phyloP scores from a whole-genome alignment of 2,888 invertebrate genomes.

The Leptarthrus brevirostris region DNA sequence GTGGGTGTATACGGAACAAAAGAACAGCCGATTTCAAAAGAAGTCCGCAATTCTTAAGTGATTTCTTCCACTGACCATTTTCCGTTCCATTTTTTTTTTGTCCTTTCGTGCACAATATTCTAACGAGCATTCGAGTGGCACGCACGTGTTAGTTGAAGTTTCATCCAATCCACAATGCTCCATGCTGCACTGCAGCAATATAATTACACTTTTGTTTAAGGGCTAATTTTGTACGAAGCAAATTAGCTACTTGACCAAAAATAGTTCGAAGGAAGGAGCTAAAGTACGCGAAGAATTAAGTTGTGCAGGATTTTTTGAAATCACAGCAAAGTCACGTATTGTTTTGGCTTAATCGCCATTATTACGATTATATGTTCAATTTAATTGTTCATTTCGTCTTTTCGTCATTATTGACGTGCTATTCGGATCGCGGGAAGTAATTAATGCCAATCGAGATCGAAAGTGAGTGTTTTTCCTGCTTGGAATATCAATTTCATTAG shows the following conservation, averaged over 20 bases:
- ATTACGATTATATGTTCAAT: constrained; percentile 10
- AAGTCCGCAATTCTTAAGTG: not conserved
- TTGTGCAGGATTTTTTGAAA: constrained; percentile 19
- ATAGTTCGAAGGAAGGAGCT: not conserved
- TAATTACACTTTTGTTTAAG: not conserved
- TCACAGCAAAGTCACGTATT: constrained; percentile 47
- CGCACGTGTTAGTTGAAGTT: constrained; percentile 6
- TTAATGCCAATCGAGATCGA: too few species aligned
- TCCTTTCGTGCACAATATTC: constrained; percentile 1
- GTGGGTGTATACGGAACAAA: not conserved
- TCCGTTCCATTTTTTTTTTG: constrained; percentile 2
- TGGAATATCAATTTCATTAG: too few species aligned
- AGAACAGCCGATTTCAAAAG: too few species aligned
- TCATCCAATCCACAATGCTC: not conserved
- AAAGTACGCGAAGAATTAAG: not conserved
- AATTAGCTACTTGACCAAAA: not conserved
- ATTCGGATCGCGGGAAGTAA: too few species aligned
- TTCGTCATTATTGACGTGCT: too few species aligned
- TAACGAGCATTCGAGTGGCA: constrained; percentile 15
- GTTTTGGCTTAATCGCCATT: constrained; percentile 49
- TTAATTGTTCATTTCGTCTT: constrained; percentile 15
- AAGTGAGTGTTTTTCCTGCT: too few species aligned
- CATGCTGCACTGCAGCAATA: too few species aligned
- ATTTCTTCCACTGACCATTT: constrained; percentile 24
- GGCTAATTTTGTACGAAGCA: not conserved